Evolutionary conservation across 2,888 invertebrate genomes (phyloP).

Genomic region (Eumerus sabulonum): DNA sequence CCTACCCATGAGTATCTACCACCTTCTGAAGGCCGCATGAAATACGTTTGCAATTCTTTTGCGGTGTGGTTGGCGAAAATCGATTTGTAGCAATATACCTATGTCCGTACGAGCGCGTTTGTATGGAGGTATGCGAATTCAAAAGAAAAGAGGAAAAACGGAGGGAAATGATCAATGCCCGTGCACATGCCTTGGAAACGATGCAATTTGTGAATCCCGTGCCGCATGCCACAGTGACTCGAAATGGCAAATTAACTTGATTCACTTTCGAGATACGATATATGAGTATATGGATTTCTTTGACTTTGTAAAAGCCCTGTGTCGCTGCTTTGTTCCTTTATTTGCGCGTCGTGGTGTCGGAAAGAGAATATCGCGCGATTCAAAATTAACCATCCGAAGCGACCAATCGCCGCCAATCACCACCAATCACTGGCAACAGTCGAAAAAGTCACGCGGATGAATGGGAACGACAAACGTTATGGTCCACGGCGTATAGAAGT

Average conservation of each 20-base stretch:
- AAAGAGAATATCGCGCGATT: constrained; percentile 1
- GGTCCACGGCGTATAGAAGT: constrained; percentile 37
- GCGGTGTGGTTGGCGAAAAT: constrained; percentile 42
- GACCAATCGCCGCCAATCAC: constrained; percentile 2
- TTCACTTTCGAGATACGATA: constrained; percentile 1
- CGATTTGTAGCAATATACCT: constrained; percentile 35
- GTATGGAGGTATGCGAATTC: not conserved
- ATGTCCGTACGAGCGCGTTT: not conserved
- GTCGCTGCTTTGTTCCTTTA: no score
- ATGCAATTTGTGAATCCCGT: constrained; percentile 62
- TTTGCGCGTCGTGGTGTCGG: no score
- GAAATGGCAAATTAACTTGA: constrained; percentile 43
- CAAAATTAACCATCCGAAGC: constrained; percentile 24
- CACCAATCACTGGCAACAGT: not conserved
- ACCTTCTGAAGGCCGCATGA: constrained; percentile 34
- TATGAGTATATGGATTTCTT: no score
- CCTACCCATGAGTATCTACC: not conserved
- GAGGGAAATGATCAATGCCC: constrained; percentile 28
- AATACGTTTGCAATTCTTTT: constrained; percentile 43
- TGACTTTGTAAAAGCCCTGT: not conserved
- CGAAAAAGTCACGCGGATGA: constrained; percentile 44
- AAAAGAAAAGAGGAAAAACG: no score
- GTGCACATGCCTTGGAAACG: constrained; percentile 19
- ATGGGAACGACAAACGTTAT: not conserved
- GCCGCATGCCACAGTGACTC: constrained; percentile 44